Conservation (phyloP, 2,888 invertebrate genomes). For the Pseudococcus viburni region DNA sequence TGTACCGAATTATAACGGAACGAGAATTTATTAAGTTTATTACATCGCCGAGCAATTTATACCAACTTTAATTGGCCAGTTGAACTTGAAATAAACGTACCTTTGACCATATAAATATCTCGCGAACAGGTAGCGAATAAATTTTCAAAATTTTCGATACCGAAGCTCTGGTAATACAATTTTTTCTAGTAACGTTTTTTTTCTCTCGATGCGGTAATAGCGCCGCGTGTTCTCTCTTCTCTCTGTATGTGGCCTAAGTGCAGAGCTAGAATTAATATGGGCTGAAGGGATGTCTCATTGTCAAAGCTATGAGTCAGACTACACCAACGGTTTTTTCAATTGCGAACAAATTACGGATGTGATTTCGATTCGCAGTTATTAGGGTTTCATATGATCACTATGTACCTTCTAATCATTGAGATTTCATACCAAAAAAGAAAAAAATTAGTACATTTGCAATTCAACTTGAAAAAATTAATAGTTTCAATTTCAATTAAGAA, state of each 20-base stretch:
- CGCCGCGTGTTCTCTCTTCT: neutral
- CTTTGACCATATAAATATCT: neutral
- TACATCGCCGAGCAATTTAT: neutral
- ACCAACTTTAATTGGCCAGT: slow-evolving; percentile 8
- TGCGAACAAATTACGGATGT: neutral
- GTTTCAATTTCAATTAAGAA: no score
- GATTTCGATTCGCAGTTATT: neutral
- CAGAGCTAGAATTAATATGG: neutral
- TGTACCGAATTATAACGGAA: slow-evolving; percentile 23
- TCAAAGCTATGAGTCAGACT: slow-evolving; percentile 7
- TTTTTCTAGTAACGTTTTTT: neutral
- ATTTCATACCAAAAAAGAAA: no score
- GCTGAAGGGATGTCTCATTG: slow-evolving; percentile 14
- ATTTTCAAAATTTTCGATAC: neutral
- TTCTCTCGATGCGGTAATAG: neutral
- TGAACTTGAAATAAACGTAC: slow-evolving; percentile 20
- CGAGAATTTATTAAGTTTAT: slow-evolving; percentile 7
- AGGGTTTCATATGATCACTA: no score
- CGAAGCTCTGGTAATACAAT: neutral
- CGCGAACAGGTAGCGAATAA: slow-evolving; percentile 11
- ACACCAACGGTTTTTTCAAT: slow-evolving; percentile 3
- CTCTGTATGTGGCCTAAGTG: neutral
- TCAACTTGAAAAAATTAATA: no score
- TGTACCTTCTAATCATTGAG: no score
- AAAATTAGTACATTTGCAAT: no score